Base-by-base conservation (phyloP, 2,797 vertebrate species). In the Chlorospingus semifuscus region DNA sequence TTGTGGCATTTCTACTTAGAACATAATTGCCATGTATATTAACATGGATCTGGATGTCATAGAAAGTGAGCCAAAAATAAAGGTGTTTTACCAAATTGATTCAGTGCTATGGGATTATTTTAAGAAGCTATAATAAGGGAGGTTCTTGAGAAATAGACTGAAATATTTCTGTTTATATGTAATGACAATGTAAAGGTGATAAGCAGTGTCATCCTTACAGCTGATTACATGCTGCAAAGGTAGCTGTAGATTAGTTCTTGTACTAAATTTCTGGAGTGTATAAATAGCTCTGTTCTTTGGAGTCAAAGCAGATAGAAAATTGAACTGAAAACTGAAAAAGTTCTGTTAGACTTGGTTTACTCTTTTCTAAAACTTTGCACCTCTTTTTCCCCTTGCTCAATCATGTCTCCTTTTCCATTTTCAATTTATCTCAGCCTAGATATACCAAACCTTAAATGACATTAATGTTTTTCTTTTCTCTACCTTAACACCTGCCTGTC, bases 1-100 rank as follows among this genome's bases (percentile, higher is more conserved):
- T 90, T 91, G 74, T 94, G 75, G 79, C 79, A 80, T 90, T 92
- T 90, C 70, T 76, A 78, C 80, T 90, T 95, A 64, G 59, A 94
- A 87, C 34, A 21, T 87, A 94, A 94, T 93, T 82, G 91, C 87
- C 57, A 63, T 92, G 55, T 87, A 65, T 84, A 82, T 84, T 88
- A 95, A 82, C 69, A 75, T 42, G 74, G 79, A 89, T 95, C 68
- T 90, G 36, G 18, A 52, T 93, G 90, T 83, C 55, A 39, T 53
- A 90, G 83, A 71, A 49, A 71, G 12, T 36, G 68, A 89, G 63
- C 65, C 86, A 94, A 94, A 91, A 94, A 84, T 93, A 93, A 94
- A 85, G 53, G 69, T 87, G 57, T 57, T 91, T 74, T 69, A 71
- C 60, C 65, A 71, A 81, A 77, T 65, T 69, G 50, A 29, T 88